phyloP scores from a whole-genome alignment of 2,888 invertebrate genomes.

The Cerastoderma edule region DNA sequence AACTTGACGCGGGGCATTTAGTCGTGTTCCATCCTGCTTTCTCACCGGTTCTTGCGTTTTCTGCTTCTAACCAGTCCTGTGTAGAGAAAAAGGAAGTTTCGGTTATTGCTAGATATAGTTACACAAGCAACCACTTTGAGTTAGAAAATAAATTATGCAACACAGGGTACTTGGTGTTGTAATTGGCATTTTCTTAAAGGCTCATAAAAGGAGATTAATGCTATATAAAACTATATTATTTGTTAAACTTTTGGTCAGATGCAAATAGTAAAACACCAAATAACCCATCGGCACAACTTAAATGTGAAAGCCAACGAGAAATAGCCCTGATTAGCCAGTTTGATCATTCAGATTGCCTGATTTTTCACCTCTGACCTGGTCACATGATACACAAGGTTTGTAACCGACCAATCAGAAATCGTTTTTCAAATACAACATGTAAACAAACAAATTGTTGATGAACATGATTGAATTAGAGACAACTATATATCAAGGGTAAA shows the following conservation, averaged over 20 bases:
- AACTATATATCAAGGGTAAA: no score
- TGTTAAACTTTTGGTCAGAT: background rate
- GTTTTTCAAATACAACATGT: no score
- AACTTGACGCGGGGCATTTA: constrained; percentile 14
- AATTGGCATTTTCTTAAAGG: background rate
- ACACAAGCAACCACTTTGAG: background rate
- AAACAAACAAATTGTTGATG: no score
- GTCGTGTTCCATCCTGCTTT: constrained; percentile 23
- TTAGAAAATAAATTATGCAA: background rate
- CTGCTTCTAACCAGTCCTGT: constrained; percentile 25
- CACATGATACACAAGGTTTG: no score
- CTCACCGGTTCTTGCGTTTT: constrained; percentile 21
- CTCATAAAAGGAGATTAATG: background rate
- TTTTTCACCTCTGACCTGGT: no score
- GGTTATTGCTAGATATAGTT: background rate
- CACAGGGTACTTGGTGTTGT: background rate
- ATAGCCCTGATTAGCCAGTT: no score
- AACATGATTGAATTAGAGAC: no score
- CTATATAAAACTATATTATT: background rate
- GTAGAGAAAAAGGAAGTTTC: background rate
- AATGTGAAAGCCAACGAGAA: no score
- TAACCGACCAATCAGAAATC: no score
- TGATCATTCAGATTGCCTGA: no score
- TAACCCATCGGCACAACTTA: no score
- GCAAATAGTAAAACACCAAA: background rate